Evolutionary conservation across 92 coral and sea anemone species (phyloP), one percentile per base, ranked within the genome.

Genomic region (Siderastrea radians): DNA sequence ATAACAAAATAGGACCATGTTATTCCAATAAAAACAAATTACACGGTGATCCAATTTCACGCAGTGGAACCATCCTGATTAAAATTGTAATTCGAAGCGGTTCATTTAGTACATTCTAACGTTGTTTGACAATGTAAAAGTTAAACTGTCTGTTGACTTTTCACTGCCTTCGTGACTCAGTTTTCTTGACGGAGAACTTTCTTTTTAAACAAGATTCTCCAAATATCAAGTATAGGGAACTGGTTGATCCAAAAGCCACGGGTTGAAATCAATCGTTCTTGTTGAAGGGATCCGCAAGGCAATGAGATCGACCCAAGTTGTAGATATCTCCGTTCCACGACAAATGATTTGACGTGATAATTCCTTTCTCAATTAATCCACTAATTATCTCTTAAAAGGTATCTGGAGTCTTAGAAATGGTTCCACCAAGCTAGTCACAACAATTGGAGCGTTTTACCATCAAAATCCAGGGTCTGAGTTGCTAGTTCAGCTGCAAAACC

Each of bases 291-390:
- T 26, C 38, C 38, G 38, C 51, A 14, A 68, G 5, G 51, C 2
- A 65, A 17, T 7, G 45, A 16, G 8, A 48, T 9, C 6, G 9
- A n/a, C 44, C 45, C 2, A 46, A 6, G 11, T 8, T 16, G 52
- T 26, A 13, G 38, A 53, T 54, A 10, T 61, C 19, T 12, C 4
- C 51, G 47, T 3, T 80, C 67, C 53, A 1, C 84, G n/a, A 46
- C 71, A 46, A 68, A 74, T 16, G 74, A 83, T 83, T 83, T 83
- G 87, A 83, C 87, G 87, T 83, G 80, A 71, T 83, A 83, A 83
- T 83, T 83, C 47, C 46, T 26, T 46, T 71, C 15, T 44, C 66
- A 72, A 83, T 72, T 83, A 83, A 68, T 68, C 5, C 55, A 7
- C 57, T 82, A 78, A 82, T 82, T 82, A 82, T 73, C 69, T 46